These are phyloP conservation scores for Griposia aprilina DNA, from an alignment of 2,888 invertebrate genomes.

Conservation along the genomic window DNA sequence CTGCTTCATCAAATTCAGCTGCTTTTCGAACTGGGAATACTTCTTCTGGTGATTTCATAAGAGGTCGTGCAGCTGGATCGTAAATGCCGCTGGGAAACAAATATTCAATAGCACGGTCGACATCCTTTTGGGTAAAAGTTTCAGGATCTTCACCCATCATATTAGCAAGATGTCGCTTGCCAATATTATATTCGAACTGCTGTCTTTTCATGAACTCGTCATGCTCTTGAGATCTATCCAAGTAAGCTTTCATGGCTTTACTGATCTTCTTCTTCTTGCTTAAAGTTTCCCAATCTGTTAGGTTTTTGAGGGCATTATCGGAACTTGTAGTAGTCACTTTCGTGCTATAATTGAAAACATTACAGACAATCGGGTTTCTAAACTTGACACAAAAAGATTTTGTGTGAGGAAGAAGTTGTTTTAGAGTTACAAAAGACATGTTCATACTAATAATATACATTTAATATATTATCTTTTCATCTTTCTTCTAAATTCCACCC, in stretches of 20 bases:
- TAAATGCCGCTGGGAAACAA: slow-evolving; percentile 98
- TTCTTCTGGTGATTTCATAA: slow-evolving; percentile 97
- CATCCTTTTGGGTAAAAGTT: slow-evolving; percentile 96
- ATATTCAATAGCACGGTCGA: slow-evolving; percentile 97
- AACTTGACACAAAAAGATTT: slow-evolving; percentile 67
- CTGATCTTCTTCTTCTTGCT: slow-evolving; percentile 92
- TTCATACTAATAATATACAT: slow-evolving; percentile 45
- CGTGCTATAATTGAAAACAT: slow-evolving; percentile 74
- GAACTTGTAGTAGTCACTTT: slow-evolving; percentile 65
- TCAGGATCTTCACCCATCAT: slow-evolving; percentile 99
- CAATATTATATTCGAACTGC: slow-evolving; percentile 95
- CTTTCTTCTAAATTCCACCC: neutral
- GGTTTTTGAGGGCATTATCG: slow-evolving; percentile 74
- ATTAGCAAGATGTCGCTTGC: slow-evolving; percentile 98
- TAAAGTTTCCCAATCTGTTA: slow-evolving; percentile 86
- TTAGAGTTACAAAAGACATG: slow-evolving; percentile 78
- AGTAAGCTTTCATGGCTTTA: slow-evolving; percentile 97
- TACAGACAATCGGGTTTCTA: slow-evolving; percentile 68
- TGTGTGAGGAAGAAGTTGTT: slow-evolving; percentile 74
- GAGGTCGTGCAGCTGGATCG: slow-evolving; percentile 95
- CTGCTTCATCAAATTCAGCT: slow-evolving; percentile 97
- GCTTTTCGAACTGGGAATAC: slow-evolving; percentile 96
- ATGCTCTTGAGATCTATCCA: slow-evolving; percentile 95
- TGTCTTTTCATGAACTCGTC: slow-evolving; percentile 96
- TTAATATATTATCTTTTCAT: slow-evolving; percentile 26